phyloP scores from a whole-genome alignment of 2,797 vertebrate genomes.

The Myotis planiceps region DNA sequence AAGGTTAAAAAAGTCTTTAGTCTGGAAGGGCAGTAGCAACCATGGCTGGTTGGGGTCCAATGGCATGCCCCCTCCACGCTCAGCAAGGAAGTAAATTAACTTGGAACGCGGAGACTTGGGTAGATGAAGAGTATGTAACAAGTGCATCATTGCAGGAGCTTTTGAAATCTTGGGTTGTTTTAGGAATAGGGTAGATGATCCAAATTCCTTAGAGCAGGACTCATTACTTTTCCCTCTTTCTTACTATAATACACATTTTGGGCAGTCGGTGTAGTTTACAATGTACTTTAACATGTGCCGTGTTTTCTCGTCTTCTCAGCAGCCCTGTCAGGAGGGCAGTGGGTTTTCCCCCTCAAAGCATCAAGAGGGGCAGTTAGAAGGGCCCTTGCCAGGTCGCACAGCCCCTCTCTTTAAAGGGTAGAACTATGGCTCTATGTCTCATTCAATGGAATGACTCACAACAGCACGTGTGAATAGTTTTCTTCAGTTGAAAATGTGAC shows the following conservation, averaged over 20 bases:
- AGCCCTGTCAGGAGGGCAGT: background rate
- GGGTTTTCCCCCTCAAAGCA: background rate
- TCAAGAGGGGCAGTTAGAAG: rapidly evolving
- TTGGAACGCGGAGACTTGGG: background rate
- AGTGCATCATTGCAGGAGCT: background rate
- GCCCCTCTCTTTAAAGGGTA: background rate
- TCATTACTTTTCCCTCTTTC: background rate
- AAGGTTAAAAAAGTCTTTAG: background rate
- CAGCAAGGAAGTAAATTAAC: background rate
- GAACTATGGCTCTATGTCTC: background rate
- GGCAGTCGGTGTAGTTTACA: no score
- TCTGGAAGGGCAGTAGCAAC: background rate
- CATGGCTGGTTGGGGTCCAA: background rate
- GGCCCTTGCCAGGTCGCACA: rapidly evolving
- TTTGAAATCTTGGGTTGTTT: background rate
- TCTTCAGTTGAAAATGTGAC: background rate
- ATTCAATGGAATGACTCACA: background rate
- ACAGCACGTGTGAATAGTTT: background rate
- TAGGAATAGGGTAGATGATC: background rate
- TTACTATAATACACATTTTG: background rate
- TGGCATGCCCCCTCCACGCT: background rate
- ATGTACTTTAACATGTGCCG: rapidly evolving
- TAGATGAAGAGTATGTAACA: background rate
- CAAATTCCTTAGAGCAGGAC: no score
- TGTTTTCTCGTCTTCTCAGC: no score